phyloP scores from a whole-genome alignment of 2,797 vertebrate species.

The Myoxocephalus aenaeus region DNA sequence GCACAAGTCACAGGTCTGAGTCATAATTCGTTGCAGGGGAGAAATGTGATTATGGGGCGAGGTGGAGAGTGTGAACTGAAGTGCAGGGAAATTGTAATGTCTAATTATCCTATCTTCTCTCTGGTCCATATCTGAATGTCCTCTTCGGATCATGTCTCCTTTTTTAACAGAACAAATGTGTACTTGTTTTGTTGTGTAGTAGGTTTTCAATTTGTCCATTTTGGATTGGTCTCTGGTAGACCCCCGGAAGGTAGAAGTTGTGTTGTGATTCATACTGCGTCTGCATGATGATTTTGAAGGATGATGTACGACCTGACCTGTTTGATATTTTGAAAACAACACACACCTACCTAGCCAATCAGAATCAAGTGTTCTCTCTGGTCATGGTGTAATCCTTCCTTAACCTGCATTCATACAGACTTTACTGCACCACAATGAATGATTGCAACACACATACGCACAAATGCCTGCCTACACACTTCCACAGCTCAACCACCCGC shows the following conservation, averaged over 20 bases:
- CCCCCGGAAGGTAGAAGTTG: not conserved
- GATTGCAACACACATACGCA: not conserved
- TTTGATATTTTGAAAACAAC: not conserved
- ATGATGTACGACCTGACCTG: not conserved
- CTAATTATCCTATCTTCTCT: not conserved
- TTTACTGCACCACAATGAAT: not conserved
- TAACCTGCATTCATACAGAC: not conserved
- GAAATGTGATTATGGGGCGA: not conserved
- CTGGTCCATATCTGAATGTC: not conserved
- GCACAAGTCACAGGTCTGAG: not conserved
- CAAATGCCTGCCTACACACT: not conserved
- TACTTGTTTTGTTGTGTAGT: not conserved
- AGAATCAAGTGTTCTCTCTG: not conserved
- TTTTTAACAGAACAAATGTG: not conserved
- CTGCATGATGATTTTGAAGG: not conserved
- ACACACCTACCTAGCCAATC: not conserved
- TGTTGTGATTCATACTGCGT: not conserved
- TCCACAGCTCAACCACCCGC: not conserved
- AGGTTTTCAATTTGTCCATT: not conserved
- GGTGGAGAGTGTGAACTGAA: not conserved
- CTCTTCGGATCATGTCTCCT: not conserved
- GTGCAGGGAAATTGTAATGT: not conserved
- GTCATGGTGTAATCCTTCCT: not conserved
- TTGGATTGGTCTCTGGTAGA: not conserved
- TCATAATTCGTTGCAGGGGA: not conserved